phyloP scores from a whole-genome alignment of 2,113 vertebrate genomes.

The Phycodurus eques region DNA sequence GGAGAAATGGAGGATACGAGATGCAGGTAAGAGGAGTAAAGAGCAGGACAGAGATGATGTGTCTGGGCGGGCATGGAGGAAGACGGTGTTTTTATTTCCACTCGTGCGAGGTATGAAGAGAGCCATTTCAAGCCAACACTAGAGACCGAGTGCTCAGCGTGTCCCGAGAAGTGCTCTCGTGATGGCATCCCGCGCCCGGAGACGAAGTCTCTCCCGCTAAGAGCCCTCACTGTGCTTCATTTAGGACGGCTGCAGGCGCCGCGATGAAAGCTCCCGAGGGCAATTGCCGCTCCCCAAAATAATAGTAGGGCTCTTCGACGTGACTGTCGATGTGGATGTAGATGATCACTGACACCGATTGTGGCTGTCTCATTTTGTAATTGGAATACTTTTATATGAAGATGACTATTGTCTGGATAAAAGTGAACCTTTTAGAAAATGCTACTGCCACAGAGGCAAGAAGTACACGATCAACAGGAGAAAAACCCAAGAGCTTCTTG shows the following conservation, averaged over 20 bases:
- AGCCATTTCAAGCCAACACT: conserved; percentile 35
- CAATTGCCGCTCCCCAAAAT: background rate
- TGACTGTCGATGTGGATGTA: background rate
- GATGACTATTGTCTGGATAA: background rate
- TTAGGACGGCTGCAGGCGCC: background rate
- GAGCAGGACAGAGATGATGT: conserved; percentile 1
- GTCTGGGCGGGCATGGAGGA: conserved; percentile 1
- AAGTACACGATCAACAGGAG: background rate
- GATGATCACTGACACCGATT: background rate
- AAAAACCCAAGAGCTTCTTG: too few relatives aligned
- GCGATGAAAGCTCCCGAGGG: background rate
- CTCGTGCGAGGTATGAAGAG: conserved; percentile 24
- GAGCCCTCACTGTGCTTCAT: conserved; percentile 11
- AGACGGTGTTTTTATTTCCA: conserved; percentile 36
- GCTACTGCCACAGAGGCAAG: background rate
- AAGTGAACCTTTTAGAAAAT: background rate
- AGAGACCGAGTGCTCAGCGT: conserved; percentile 27
- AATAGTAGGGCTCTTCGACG: background rate
- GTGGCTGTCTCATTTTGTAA: background rate
- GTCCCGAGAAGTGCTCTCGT: conserved; percentile 17
- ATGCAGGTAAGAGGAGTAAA: conserved; percentile 20
- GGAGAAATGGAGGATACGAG: background rate
- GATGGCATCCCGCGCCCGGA: background rate
- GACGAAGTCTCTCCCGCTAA: background rate
- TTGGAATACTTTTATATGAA: background rate